A percentile compares a stretch with the other conserved stretches of the same genome.
phyloP scores from a whole-genome alignment of 2,888 invertebrate genomes.

The Limnephilus marmoratus region DNA sequence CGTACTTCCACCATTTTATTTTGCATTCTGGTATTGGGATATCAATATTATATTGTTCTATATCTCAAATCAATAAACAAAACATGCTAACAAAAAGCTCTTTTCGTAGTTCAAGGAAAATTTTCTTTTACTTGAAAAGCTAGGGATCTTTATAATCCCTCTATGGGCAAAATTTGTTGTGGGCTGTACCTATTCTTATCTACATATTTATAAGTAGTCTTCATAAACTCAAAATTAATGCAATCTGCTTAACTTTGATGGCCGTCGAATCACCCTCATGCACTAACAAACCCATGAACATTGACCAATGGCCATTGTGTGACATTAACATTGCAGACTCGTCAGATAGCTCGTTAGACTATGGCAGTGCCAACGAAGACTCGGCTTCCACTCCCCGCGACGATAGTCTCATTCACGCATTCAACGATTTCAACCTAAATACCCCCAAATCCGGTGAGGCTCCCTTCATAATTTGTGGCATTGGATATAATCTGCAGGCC shows the following conservation, averaged over 20 bases:
- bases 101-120: background rate
- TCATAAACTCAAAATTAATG: background rate
- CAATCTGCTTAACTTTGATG: constrained; percentile 14
- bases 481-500: constrained; percentile 24
- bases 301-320: constrained; percentile 47
- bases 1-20: background rate
- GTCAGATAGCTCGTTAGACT: constrained; percentile 66
- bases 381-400: constrained; percentile 60
- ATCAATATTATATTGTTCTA: background rate
- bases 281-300: constrained; percentile 54
- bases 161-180: background rate
- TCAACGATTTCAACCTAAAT: constrained; percentile 61
- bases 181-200: background rate
- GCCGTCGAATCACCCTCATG: background rate
- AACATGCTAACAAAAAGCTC: background rate
- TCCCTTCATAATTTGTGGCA: constrained; percentile 31
- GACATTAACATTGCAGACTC: constrained; percentile 66
- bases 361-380: constrained; percentile 66
- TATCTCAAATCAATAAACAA: background rate
- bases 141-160: background rate
- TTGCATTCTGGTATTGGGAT: background rate
- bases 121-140: background rate
- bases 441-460: constrained; percentile 64
- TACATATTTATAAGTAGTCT: background rate
- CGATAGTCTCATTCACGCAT: constrained; percentile 61